Evolutionary conservation across 1,140 invertebrate genomes (phyloP).

Genomic region (Drosophila simulans): DNA sequence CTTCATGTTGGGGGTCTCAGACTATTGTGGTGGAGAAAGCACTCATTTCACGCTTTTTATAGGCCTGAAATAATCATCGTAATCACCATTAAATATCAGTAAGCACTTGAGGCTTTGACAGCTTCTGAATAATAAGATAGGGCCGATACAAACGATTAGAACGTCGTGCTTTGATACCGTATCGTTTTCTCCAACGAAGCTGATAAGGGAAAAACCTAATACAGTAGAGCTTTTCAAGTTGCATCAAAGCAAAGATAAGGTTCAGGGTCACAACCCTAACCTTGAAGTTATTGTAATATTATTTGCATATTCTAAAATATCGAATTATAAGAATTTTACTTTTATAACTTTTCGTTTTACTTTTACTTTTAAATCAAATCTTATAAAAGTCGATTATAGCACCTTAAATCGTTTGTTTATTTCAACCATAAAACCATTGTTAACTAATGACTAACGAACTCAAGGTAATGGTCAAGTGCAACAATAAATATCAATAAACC

Average conservation of each 20-base stretch:
- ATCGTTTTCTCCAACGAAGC: conserved; percentile 7
- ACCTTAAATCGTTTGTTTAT: neutral
- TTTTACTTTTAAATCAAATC: too few relatives aligned
- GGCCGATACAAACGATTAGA: conserved; percentile 28
- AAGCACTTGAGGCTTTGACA: conserved; percentile 51
- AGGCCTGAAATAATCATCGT: conserved; percentile 32
- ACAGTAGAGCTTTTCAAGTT: neutral
- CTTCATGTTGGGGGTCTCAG: conserved; percentile 46
- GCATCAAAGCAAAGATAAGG: conserved; percentile 3
- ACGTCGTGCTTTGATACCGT: conserved; percentile 9
- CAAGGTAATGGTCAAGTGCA: conserved; percentile 9
- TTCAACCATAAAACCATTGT: conserved; percentile 4
- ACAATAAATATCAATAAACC: conserved; percentile 30
- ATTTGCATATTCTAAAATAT: too few relatives aligned
- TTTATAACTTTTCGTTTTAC: neutral
- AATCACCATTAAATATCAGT: conserved; percentile 42
- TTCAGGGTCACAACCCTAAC: conserved; percentile 1
- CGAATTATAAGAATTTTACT: too few relatives aligned
- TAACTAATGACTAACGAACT: neutral
- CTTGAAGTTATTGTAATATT: neutral
- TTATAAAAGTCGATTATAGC: too few relatives aligned
- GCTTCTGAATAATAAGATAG: conserved; percentile 29
- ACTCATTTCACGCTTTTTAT: conserved; percentile 55
- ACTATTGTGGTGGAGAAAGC: conserved; percentile 14
- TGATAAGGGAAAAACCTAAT: conserved; percentile 22